phyloP scores from a whole-genome alignment of 1,140 invertebrate species.

The honey bee (Apis mellifera) region DNA sequence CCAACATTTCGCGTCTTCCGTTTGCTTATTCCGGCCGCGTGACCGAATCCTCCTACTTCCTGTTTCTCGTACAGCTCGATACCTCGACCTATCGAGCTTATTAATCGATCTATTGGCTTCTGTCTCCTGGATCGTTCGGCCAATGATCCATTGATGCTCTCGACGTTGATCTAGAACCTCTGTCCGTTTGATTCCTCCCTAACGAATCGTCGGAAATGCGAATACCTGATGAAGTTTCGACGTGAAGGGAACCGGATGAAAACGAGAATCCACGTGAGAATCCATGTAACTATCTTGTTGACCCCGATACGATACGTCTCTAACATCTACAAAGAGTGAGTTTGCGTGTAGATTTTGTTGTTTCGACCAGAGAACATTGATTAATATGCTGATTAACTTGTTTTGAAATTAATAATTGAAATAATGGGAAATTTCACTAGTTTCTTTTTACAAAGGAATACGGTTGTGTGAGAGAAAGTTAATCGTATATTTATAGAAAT shows the following conservation, averaged over 20 bases:
- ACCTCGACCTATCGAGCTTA: neutral
- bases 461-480: too few relatives aligned
- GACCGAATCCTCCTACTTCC: neutral
- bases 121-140: neutral
- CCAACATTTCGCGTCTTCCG: neutral
- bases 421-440: too few relatives aligned
- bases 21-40: slow-evolving; percentile 1
- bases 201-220: slow-evolving; percentile 9
- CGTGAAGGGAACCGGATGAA: neutral
- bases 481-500: too few relatives aligned
- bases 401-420: too few relatives aligned
- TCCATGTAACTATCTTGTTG: neutral
- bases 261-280: neutral
- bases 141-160: slow-evolving; percentile 14
- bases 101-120: slow-evolving; percentile 37
- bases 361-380: neutral
- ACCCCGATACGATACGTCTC: neutral
- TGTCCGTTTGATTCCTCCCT: slow-evolving; percentile 14
- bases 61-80: neutral
- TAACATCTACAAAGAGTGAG: neutral
- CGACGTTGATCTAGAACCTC: neutral
- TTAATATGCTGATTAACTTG: too few relatives aligned
- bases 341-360: neutral
- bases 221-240: slow-evolving; percentile 19
- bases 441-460: too few relatives aligned